phyloP scores from a whole-genome alignment of 2,797 vertebrate species.

The Anabas testudineus region DNA sequence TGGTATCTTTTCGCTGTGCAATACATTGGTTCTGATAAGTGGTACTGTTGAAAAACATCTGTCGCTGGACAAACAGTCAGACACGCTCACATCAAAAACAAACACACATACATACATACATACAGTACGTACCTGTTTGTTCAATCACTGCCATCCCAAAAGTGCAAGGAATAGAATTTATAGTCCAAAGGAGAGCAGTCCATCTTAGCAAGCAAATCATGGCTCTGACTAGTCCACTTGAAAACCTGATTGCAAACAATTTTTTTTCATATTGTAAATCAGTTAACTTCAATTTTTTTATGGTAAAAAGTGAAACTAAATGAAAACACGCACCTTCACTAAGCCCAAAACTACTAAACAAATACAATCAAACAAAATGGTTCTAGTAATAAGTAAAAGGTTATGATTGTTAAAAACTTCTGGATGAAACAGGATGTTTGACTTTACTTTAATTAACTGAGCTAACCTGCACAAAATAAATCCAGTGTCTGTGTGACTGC shows the following conservation, averaged over 20 bases:
- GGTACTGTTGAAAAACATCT: too few relatives aligned
- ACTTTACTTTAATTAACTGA: constrained; percentile 21
- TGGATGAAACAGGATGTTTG: background rate
- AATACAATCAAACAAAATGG: constrained; percentile 1
- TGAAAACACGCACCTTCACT: background rate
- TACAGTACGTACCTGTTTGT: constrained; percentile 89
- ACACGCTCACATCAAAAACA: constrained; percentile 2
- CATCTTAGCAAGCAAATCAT: constrained; percentile 88
- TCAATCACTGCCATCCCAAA: constrained; percentile 88
- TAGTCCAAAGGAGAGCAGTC: constrained; percentile 87
- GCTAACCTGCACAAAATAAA: background rate
- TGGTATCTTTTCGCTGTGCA: background rate
- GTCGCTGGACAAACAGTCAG: background rate
- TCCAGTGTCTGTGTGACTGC: background rate
- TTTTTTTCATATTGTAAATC: constrained; percentile 34
- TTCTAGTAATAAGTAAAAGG: too few relatives aligned
- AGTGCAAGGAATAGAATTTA: constrained; percentile 82
- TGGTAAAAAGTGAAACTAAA: constrained; percentile 9
- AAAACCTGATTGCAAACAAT: constrained; percentile 83
- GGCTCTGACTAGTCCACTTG: constrained; percentile 75
- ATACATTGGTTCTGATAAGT: background rate
- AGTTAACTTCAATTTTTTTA: background rate
- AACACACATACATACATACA: constrained; percentile 75
- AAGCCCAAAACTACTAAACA: constrained; percentile 14
- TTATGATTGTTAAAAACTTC: too few relatives aligned